Evolutionary conservation across 2,797 vertebrate genomes (phyloP), one percentile per base, ranked within the genome.

Genomic region (Erpetoichthys calabaricus): DNA sequence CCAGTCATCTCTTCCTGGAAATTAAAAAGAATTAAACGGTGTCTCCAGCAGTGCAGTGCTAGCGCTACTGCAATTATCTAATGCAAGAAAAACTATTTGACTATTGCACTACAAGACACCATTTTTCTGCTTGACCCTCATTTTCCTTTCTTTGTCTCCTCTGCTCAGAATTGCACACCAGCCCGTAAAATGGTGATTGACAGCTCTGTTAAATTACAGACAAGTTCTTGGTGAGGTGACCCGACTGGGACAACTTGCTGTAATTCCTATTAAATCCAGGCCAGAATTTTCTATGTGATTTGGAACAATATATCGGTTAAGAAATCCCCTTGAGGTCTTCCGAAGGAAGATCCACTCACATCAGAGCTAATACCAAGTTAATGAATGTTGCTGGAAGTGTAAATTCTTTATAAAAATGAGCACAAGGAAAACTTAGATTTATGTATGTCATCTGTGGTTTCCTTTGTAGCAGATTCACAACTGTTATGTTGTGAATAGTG

Each of bases 341-440:
- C 50, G 54, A 60, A 67, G 62, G 66, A 79, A 80, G 67, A 76
- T 80, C 6, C 47, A 75, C 80, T 70, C 60, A 66, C 65, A 78
- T 77, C 7, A 53, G 52, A 65, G 68, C 68, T 76, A 79, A 82
- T 80, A 80, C 83, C 81, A 82, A 86, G 71, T 82, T 83, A 83
- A 84, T 87, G 86, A 82, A 81, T 80, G 79, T 74, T 73, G 77
- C 66, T 74, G 73, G 75, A 83, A 76, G 77, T 78, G 77, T 71
- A 77, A 49, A 49, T 6, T 49, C 47, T 49, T 49, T 49, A 49
- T 49, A 6, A 6, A 49, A 49, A 49, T 49, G 47, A 7, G 47
- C 9, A 49, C 47, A 49, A 9, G 9, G 6, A 9, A 49, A 49
- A 9, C 47, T 4, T 9, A 49, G 3, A 49, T 25, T 25, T 25